Conservation (phyloP, 2,797 vertebrate species). For the Xenops minutus region DNA sequence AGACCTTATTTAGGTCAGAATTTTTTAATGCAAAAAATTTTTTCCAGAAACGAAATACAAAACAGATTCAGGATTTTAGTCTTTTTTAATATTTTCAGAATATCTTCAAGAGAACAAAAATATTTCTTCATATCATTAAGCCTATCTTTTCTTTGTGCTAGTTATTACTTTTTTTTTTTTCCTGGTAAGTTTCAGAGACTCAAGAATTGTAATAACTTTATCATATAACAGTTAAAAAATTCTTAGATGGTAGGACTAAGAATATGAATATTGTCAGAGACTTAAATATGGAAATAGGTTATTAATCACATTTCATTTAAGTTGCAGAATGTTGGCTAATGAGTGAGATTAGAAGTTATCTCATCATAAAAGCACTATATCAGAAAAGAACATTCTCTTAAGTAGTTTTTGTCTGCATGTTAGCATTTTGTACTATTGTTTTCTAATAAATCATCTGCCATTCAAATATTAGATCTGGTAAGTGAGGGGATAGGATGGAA, state of each 20-base stretch:
- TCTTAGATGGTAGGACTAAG: background rate
- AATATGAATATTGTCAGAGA: conserved; percentile 14
- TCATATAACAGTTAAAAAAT: background rate
- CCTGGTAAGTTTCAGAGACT: background rate
- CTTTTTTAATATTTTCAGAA: background rate
- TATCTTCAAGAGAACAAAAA: background rate
- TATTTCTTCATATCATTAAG: background rate
- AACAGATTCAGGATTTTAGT: background rate
- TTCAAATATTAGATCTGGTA: background rate
- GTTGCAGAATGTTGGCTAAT: background rate
- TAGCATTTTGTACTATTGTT: conserved; percentile 32
- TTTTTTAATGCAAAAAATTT: background rate
- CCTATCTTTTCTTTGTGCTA: background rate
- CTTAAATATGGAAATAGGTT: conserved; percentile 33
- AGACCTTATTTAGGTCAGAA: background rate
- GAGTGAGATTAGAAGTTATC: conserved; percentile 14
- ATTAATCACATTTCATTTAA: conserved; percentile 26
- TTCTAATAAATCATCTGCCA: conserved; percentile 12
- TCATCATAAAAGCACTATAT: conserved; percentile 4
- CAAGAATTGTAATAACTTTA: background rate
- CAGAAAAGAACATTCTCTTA: conserved; percentile 33
- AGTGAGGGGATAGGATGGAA: background rate
- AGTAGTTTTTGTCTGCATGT: conserved; percentile 1
- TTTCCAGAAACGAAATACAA: background rate
- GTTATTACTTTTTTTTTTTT: background rate